These are phyloP conservation scores for Xestia ashworthii DNA, from an alignment of 2,888 invertebrate genomes.

Conservation along the genomic window DNA sequence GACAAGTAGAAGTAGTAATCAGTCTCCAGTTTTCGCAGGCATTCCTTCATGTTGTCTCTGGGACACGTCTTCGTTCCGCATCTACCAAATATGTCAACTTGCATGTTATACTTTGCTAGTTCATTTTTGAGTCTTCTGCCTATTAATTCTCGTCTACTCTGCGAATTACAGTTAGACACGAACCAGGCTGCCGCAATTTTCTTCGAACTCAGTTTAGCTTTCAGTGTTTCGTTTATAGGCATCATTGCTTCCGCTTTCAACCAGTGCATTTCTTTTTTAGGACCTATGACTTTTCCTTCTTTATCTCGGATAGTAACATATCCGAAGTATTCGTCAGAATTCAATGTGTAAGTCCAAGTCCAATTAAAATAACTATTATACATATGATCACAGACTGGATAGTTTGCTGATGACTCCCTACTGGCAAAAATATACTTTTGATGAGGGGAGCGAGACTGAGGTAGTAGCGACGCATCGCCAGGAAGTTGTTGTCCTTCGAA, in stretches of 20 bases:
- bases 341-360: constrained; percentile 79
- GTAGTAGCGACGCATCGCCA: constrained; percentile 50
- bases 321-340: constrained; percentile 74
- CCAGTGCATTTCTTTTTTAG: constrained; percentile 74
- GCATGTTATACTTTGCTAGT: constrained; percentile 68
- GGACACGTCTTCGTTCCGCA: constrained; percentile 73
- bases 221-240: constrained; percentile 69
- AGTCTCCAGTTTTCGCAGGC: constrained; percentile 69
- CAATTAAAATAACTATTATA: constrained; percentile 77
- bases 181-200: constrained; percentile 80
- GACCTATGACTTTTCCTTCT: constrained; percentile 71
- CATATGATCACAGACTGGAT: constrained; percentile 68
- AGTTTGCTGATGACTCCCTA: constrained; percentile 74
- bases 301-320: constrained; percentile 73
- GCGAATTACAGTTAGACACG: constrained; percentile 76
- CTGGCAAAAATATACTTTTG: constrained; percentile 60
- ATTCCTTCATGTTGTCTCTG: constrained; percentile 34
- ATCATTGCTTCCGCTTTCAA: constrained; percentile 69
- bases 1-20: constrained; percentile 82
- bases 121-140: constrained; percentile 66
- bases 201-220: constrained; percentile 70
- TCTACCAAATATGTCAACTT: constrained; percentile 75
- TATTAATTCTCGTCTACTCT: constrained; percentile 68
- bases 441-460: constrained; percentile 68
- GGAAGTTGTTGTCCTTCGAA: constrained; percentile 76